Base-by-base conservation (phyloP, 1,140 invertebrate species). In the Ceratina australensis region DNA sequence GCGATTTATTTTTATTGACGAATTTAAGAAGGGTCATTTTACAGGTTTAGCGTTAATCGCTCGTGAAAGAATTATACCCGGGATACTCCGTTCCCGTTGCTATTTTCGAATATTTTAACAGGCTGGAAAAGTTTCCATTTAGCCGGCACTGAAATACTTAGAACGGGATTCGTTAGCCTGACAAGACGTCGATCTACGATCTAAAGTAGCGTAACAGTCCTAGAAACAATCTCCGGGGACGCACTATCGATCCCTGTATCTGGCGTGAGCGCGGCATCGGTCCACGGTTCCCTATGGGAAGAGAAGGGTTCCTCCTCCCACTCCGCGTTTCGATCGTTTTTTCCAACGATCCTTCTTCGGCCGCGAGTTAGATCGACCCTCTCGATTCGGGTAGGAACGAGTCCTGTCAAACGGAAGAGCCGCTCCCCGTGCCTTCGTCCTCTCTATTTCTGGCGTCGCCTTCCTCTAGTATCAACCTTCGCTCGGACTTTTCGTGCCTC, bases 311-410 rank as follows among this genome's bases (percentile, higher is more conserved):
- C 4, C 63, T 47, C 12, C 26, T 63, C 52, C 67, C 20, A 57
- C 54, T 47, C 26, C 52, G 61, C 76, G 22, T 13, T 52, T 13
- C 52, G 47, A 69, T 60, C 69, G 66, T 82, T 81, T 83, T 80
- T 78, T 80, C 79, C 73, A 20, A 15, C 71, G 22, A 81, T 78
- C 81, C 81, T 71, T 10, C 33, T 42, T 10, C 8, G 33, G 2
- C 10, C 10, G 33, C 10, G 49, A 81, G 72, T 65, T 67, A 84
- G 83, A 84, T 84, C 83, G 83, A 74, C 72, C 83, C 69, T 73
- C 75, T 81, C 82, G 83, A 84, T 84, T 84, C 73, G 83, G 83
- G 64, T 64, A 49, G 78, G 71, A 81, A 78, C 78, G 82, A 57
- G 78, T 78, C 74, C 79, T 84, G 83, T 85, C 83, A 84, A 42